These are phyloP conservation scores for Syngnathoides biaculeatus DNA, from an alignment of 2,113 vertebrate genomes.

Conservation along the genomic window DNA sequence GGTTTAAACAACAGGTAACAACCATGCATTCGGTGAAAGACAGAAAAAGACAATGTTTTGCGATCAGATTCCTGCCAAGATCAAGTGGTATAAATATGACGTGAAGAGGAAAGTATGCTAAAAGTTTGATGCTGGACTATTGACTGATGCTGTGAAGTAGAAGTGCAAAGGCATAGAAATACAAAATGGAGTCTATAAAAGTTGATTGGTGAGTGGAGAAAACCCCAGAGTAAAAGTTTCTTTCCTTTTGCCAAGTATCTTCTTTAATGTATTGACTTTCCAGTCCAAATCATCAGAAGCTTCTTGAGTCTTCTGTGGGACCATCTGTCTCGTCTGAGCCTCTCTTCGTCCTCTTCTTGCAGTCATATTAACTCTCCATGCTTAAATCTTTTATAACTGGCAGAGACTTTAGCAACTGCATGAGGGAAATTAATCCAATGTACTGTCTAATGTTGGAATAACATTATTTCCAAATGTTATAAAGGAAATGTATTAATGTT, in stretches of 20 bases:
- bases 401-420: neutral
- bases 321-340: slow-evolving; percentile 28
- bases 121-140: neutral
- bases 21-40: too few relatives aligned
- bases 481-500: neutral
- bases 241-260: neutral
- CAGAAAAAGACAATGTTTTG: too few relatives aligned
- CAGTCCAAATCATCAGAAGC: slow-evolving; percentile 38
- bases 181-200: neutral
- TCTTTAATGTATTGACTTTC: slow-evolving; percentile 4
- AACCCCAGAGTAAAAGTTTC: neutral
- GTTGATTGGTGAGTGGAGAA: neutral
- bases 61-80: too few relatives aligned
- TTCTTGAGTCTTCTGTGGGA: slow-evolving; percentile 32
- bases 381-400: neutral
- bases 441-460: neutral
- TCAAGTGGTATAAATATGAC: too few relatives aligned
- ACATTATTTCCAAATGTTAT: neutral
- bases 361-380: neutral
- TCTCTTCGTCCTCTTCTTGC: neutral
- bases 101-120: too few relatives aligned
- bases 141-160: neutral
- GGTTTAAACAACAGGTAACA: too few relatives aligned
- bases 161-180: neutral
- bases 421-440: neutral